These are phyloP conservation scores for Prosapia bicincta DNA, from an alignment of 2,888 invertebrate genomes.

Conservation along the genomic window DNA sequence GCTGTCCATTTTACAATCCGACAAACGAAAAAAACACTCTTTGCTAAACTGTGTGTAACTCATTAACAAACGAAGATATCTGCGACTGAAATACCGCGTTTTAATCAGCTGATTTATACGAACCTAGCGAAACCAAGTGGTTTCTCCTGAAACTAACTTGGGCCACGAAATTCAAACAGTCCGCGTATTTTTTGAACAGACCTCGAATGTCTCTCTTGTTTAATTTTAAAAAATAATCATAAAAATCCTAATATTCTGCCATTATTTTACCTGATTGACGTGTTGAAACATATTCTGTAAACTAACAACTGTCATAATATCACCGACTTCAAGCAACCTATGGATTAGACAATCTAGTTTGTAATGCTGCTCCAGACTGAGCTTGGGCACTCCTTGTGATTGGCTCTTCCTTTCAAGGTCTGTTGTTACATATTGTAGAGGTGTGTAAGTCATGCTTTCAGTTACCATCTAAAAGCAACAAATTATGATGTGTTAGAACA, in stretches of 20 bases:
- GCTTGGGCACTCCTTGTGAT: not conserved
- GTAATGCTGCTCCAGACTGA: not conserved
- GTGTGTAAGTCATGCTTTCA: not conserved
- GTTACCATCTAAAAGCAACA: conserved; percentile 14
- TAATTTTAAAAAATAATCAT: too few species aligned
- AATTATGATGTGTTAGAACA: too few species aligned
- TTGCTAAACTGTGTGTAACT: too few species aligned
- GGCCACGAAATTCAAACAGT: too few species aligned
- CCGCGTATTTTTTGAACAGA: not conserved
- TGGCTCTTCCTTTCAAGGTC: not conserved
- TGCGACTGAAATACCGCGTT: too few species aligned
- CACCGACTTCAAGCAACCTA: conserved; percentile 52
- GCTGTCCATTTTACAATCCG: not conserved
- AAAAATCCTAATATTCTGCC: too few species aligned
- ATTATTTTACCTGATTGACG: conserved; percentile 45
- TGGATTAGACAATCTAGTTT: conserved; percentile 19
- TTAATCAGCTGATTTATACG: too few species aligned
- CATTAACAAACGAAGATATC: too few species aligned
- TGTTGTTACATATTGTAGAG: conserved; percentile 8
- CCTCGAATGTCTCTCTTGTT: not conserved
- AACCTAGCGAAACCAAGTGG: too few species aligned
- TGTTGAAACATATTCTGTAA: conserved; percentile 48
- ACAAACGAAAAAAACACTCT: too few species aligned
- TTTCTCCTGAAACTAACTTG: too few species aligned
- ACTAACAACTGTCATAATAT: conserved; percentile 58